Evolutionary conservation across 1,140 invertebrate species (phyloP).

Genomic region (Leucophenga varia): DNA sequence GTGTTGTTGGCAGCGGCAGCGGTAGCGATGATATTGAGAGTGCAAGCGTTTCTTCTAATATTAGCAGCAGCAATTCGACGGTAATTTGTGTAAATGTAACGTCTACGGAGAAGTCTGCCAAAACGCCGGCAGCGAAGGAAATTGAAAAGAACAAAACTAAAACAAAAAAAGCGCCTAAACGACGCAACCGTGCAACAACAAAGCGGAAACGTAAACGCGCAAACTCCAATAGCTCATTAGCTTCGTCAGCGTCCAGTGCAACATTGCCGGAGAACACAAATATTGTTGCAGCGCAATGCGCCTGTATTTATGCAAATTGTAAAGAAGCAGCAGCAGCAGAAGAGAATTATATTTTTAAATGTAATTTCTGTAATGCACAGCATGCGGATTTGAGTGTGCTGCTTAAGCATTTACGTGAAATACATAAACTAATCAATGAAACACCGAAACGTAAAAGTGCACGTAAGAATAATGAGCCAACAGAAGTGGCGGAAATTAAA

Average conservation of each 20-base stretch:
- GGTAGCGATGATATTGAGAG: neutral
- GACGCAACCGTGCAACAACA: slow-evolving; percentile 29
- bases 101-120: too few relatives aligned
- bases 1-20: slow-evolving; percentile 10
- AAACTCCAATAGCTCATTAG: slow-evolving; percentile 21
- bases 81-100: too few relatives aligned
- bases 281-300: slow-evolving; percentile 10
- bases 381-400: slow-evolving; percentile 31
- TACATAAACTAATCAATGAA: slow-evolving; percentile 18
- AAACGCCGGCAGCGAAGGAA: too few relatives aligned
- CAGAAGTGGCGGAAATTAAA: slow-evolving; percentile 10
- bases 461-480: slow-evolving; percentile 7
- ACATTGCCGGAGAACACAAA: slow-evolving; percentile 5
- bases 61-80: too few relatives aligned
- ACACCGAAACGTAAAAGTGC: slow-evolving; percentile 9
- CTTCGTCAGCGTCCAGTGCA: slow-evolving; percentile 4
- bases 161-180: slow-evolving; percentile 21
- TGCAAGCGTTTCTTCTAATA: too few relatives aligned
- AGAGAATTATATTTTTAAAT: slow-evolving; percentile 34
- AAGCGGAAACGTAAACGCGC: slow-evolving; percentile 20
- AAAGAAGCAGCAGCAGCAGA: slow-evolving; percentile 20
- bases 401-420: slow-evolving; percentile 31
- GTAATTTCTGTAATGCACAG: slow-evolving; percentile 29
- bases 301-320: slow-evolving; percentile 34
- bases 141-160: too few relatives aligned